Evolutionary conservation across 1,140 invertebrate genomes (phyloP).

Genomic region (Sinonovacula constricta): DNA sequence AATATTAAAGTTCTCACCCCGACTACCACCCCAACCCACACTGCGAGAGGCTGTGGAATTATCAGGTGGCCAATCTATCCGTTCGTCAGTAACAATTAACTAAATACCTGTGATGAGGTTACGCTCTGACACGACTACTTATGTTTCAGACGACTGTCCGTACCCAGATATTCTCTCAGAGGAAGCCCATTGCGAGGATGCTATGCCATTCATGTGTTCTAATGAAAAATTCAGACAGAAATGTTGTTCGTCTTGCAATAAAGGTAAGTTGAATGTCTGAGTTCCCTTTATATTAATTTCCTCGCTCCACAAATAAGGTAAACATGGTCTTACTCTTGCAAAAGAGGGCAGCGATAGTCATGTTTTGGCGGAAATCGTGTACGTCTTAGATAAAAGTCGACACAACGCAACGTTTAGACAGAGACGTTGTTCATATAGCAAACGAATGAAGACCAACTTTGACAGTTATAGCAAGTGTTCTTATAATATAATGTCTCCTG

Average conservation of each 20-base stretch:
- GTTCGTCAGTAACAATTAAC: no score
- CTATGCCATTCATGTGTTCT: constrained; percentile 41
- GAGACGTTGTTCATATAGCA: background rate
- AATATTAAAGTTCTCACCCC: no score
- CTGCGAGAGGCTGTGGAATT: no score
- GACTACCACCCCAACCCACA: background rate
- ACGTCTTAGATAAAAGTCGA: background rate
- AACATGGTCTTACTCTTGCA: no score
- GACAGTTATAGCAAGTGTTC: no score
- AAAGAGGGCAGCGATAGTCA: background rate
- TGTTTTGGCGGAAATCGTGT: background rate
- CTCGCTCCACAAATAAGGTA: no score
- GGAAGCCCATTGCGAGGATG: constrained; percentile 46
- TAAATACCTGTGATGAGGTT: no score
- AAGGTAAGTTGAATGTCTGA: constrained; percentile 24
- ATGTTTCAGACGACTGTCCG: constrained; percentile 47
- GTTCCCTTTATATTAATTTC: no score
- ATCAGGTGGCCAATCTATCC: no score
- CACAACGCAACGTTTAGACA: background rate
- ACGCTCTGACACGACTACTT: no score
- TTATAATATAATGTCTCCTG: no score
- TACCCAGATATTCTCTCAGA: constrained; percentile 48
- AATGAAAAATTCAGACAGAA: constrained; percentile 48
- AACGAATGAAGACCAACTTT: no score
- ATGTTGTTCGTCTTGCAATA: constrained; percentile 39